Percentiles rank a stretch among this genome's conserved stretches.
Conservation (phyloP, 2,888 invertebrate species). For the Sarcophaga carnaria region DNA sequence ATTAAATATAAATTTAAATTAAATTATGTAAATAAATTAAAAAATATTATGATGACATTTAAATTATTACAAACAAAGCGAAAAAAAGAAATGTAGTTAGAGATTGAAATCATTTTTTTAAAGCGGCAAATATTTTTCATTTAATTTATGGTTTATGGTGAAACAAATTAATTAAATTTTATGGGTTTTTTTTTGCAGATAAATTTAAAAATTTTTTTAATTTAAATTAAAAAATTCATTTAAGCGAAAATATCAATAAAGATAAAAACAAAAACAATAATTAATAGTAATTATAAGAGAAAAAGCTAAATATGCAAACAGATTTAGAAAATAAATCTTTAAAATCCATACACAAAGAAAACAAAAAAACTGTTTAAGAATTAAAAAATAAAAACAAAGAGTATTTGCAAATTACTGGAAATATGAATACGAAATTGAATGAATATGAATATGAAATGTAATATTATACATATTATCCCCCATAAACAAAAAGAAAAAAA, state of each 20-base stretch:
- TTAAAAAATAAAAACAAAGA: too few species aligned
- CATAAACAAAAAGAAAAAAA: too few species aligned
- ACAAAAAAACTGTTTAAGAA: too few species aligned
- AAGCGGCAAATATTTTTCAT: neutral
- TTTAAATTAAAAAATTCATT: neutral
- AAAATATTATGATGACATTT: too few species aligned
- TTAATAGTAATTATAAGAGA: neutral
- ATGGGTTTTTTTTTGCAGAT: neutral
- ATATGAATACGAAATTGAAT: too few species aligned
- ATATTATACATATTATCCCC: neutral
- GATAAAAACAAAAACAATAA: neutral
- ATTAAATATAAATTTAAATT: constrained; percentile 8
- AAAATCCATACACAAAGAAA: too few species aligned
- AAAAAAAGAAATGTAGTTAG: constrained; percentile 37
- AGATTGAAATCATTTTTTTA: constrained; percentile 9
- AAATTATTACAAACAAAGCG: neutral
- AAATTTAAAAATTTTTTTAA: neutral
- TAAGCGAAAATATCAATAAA: neutral
- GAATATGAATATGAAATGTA: neutral
- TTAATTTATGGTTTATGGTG: too few species aligned
- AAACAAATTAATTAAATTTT: neutral
- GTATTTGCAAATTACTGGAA: too few species aligned
- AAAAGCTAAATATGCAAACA: neutral
- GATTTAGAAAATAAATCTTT: too few species aligned
- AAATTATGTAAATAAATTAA: neutral